Base-by-base conservation (phyloP, 2,888 invertebrate species). In the Elaeidobius kamerunicus region DNA sequence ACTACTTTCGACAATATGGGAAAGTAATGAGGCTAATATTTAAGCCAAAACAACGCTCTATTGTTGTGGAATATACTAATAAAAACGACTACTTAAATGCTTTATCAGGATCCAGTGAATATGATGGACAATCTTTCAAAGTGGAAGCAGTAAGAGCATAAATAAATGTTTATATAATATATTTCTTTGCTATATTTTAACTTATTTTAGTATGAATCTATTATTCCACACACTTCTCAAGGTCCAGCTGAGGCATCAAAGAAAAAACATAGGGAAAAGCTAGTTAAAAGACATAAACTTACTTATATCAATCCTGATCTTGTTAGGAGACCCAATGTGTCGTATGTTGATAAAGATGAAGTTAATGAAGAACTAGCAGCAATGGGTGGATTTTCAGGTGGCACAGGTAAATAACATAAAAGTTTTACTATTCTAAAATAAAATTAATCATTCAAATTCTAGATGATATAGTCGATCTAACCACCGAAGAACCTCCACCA, bases 1-100 rank as follows among this genome's bases (percentile, higher is more conserved):
- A 79, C 50, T 83, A 87, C 67, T 88, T 88, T 56, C 75, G 80
- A 15, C 80, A 83, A 65, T 91, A 83, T 74, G 91, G 91, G 0
- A 77, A 76, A 32, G 80, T 89, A 2, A 77, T 78, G 11, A 80
- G 81, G 57, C 80, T 90, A 42, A 77, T 80, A 28, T 73, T 87
- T 44, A 79, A 81, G 42, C 81, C 83, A 0, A 82, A 79, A 52
- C 80, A 81, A 42, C 77, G 78, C 51, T 77, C 78, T 59, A 88
- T 88, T 58, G 79, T 82, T 0, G 78, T 90, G 6, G 85, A 85
- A 63, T 91, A 86, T 73, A 78, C 79, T 32, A 79, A 75, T 28
- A 78, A 80, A 43, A 76, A 74, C 18, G 76, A 79, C 40, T 83
- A 81, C 1, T 77, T 78, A 43, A 71, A 73, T 20, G 86, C 86